Percentiles rank a stretch among this genome's conserved stretches.
Conservation (phyloP, 2,797 vertebrate genomes). For the Numenius phaeopus region DNA sequence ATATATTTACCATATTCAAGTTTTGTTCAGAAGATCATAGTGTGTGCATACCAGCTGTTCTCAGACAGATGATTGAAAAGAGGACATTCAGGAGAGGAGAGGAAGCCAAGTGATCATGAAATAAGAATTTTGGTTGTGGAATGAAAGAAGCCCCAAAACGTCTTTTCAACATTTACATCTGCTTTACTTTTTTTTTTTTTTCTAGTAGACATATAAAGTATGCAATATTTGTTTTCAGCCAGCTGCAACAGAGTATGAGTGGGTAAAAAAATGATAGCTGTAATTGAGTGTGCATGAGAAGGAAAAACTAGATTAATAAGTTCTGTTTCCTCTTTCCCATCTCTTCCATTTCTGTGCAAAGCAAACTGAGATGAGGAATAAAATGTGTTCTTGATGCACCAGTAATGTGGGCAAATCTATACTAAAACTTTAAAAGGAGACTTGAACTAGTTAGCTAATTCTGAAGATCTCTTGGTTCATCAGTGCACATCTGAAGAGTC, state of each 20-base stretch:
- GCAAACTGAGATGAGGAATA: background rate
- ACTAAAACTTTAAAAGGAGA: background rate
- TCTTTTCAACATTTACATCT: background rate
- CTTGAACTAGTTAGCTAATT: background rate
- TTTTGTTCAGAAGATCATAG: background rate
- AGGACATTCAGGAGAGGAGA: background rate
- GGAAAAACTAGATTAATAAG: background rate
- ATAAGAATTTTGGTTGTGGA: background rate
- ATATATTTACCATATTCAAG: background rate
- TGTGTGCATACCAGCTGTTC: background rate
- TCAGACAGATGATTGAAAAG: background rate
- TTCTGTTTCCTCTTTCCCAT: background rate
- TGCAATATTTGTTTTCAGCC: background rate
- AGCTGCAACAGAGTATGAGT: background rate
- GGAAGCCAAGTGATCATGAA: background rate
- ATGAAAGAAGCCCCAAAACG: background rate
- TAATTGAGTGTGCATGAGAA: background rate
- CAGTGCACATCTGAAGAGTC: background rate
- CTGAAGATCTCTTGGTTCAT: background rate
- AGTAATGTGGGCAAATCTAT: background rate
- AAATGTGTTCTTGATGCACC: background rate
- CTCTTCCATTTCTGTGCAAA: background rate
- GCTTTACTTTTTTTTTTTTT: background rate
- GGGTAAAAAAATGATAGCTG: background rate
- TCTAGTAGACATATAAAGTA: background rate